Evolutionary conservation across 1,140 invertebrate species (phyloP).

Genomic region (Meloidogyne hapla): DNA sequence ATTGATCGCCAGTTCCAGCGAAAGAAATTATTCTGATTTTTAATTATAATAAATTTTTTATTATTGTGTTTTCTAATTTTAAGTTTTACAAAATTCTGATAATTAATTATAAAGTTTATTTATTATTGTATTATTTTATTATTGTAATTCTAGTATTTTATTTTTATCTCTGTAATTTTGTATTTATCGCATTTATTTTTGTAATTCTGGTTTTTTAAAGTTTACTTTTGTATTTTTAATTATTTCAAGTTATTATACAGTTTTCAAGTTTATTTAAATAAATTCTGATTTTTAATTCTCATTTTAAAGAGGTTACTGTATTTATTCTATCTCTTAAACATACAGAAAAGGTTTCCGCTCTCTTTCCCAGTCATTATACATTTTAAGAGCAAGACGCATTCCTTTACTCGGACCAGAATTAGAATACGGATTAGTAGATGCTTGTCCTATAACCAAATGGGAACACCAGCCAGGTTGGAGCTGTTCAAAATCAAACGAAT

Average conservation of each 20-base stretch:
- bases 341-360: slow-evolving; percentile 27
- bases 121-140: too few species aligned
- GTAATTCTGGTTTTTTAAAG: not conserved
- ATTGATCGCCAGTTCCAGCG: slow-evolving; percentile 15
- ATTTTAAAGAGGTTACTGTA: too few species aligned
- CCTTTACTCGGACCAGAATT: slow-evolving; percentile 7
- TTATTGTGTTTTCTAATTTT: not conserved
- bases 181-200: too few species aligned
- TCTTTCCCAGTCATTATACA: slow-evolving; percentile 28
- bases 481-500: slow-evolving; percentile 11
- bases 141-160: too few species aligned
- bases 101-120: too few species aligned
- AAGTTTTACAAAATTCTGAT: not conserved
- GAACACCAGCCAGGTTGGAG: slow-evolving; percentile 32
- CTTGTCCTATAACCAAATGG: slow-evolving; percentile 19
- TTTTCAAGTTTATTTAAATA: not conserved
- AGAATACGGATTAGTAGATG: not conserved
- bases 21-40: slow-evolving; percentile 16
- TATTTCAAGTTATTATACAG: not conserved
- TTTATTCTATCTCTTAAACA: not conserved
- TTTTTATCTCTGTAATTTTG: too few species aligned
- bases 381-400: slow-evolving; percentile 7
- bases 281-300: not conserved
- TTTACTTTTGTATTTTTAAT: too few species aligned
- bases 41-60: not conserved